Evolutionary conservation across 2,113 vertebrate genomes (phyloP).

Genomic region (Mus spicilegus): DNA sequence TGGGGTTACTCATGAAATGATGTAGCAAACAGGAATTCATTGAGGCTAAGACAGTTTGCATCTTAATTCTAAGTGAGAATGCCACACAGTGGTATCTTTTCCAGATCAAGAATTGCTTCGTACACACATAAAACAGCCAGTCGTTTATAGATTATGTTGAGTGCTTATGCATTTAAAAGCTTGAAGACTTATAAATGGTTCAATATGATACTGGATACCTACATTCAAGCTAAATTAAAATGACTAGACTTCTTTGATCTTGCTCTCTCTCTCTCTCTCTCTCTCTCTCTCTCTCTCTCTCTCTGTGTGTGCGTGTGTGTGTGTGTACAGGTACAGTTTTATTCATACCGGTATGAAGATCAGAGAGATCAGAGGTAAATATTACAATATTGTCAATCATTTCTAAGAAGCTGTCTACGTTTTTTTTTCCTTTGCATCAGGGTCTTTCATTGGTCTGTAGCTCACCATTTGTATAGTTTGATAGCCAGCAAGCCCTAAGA

Average conservation of each 20-base stretch:
- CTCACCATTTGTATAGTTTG: neutral
- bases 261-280: accelerated
- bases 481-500: neutral
- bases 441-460: neutral
- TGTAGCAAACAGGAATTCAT: neutral
- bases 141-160: neutral
- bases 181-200: neutral
- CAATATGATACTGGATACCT: neutral
- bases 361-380: neutral
- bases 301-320: neutral
- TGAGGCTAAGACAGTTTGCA: neutral
- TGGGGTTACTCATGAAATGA: neutral
- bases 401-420: neutral
- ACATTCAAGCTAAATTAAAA: neutral
- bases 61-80: neutral
- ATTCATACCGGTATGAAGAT: neutral
- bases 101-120: neutral
- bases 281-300: neutral
- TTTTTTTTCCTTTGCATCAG: neutral
- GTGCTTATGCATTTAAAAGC: neutral
- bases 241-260: neutral
- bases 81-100: neutral
- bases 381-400: neutral
- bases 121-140: neutral
- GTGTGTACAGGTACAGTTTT: too few species aligned